Evolutionary conservation across 2,113 vertebrate genomes (phyloP).

Genomic region (Hystrix brachyura): DNA sequence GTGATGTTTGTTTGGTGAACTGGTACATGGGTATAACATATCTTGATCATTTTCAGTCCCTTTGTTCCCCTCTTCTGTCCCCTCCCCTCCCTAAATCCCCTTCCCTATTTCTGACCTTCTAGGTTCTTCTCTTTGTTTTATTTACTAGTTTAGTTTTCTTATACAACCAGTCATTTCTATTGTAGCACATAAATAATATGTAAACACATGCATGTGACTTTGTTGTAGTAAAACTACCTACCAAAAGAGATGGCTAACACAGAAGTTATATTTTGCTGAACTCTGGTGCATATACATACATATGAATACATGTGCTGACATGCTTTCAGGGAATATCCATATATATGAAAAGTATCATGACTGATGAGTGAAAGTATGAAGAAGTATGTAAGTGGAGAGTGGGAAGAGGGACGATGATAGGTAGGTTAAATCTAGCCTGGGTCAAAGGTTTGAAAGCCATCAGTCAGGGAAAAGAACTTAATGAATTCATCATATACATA

Average conservation of each 20-base stretch:
- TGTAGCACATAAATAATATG: background rate
- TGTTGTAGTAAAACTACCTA: background rate
- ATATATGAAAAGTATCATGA: background rate
- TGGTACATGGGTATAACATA: background rate
- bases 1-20: background rate
- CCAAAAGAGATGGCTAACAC: background rate
- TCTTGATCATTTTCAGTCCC: background rate
- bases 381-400: background rate
- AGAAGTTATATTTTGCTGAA: background rate
- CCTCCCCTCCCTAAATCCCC: background rate
- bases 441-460: background rate
- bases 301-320: background rate
- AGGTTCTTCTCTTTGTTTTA: background rate
- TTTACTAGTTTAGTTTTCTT: background rate
- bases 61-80: background rate
- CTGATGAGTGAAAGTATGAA: background rate
- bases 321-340: background rate
- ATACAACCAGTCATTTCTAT: background rate
- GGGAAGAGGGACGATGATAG: background rate
- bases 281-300: background rate
- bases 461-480: background rate
- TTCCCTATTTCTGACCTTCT: background rate
- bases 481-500: background rate
- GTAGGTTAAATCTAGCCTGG: background rate
- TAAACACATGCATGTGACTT: background rate